Conservation (phyloP, 2,797 vertebrate species). For the Muscicapa comitata region DNA sequence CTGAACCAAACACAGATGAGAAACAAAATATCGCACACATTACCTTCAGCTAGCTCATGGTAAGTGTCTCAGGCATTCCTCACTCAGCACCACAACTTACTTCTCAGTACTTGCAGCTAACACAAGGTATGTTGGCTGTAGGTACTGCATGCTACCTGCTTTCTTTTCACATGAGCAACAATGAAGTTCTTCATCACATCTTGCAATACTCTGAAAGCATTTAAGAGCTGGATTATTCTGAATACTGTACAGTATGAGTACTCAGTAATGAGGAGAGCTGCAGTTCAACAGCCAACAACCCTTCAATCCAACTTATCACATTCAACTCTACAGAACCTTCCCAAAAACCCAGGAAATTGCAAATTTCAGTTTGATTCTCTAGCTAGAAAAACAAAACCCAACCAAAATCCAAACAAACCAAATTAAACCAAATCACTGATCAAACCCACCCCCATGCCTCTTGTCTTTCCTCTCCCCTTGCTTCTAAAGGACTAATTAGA, state of each 20-base stretch:
- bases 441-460: neutral
- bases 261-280: neutral
- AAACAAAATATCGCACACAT: neutral
- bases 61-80: neutral
- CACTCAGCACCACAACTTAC: neutral
- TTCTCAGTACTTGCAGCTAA: neutral
- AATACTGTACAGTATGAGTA: neutral
- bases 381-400: neutral
- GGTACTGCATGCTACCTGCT: neutral
- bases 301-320: neutral
- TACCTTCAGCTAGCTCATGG: neutral
- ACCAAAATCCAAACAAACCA: neutral
- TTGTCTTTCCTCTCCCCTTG: neutral
- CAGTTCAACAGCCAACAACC: neutral
- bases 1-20: neutral
- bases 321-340: neutral
- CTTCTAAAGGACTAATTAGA: neutral
- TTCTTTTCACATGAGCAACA: neutral
- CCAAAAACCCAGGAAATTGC: neutral
- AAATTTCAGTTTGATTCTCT: neutral
- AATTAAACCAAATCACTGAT: neutral
- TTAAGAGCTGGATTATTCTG: neutral
- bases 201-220: neutral
- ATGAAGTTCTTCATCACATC: neutral
- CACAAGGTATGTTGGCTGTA: neutral